Conservation (phyloP, 2,888 invertebrate genomes). For the Neoaliturus tenellus region DNA sequence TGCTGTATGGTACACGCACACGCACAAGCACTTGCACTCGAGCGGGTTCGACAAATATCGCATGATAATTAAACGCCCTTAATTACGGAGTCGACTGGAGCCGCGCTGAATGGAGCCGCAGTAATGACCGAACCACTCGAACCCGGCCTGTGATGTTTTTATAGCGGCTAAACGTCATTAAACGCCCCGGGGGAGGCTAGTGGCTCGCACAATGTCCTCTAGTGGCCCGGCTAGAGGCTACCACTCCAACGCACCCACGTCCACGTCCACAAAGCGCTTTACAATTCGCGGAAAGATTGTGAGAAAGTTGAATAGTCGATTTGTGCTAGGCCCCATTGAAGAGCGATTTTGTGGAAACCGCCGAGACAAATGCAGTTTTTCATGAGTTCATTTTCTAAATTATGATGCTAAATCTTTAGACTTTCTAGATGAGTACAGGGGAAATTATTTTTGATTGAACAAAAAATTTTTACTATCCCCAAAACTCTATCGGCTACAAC, state of each 20-base stretch:
- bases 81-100: neutral
- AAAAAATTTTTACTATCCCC: too few relatives aligned
- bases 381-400: too few relatives aligned
- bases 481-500: too few relatives aligned
- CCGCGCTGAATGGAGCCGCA: constrained; percentile 31
- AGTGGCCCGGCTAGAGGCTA: neutral
- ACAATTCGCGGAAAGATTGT: neutral
- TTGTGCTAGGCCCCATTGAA: too few relatives aligned
- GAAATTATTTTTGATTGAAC: too few relatives aligned
- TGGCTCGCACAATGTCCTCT: neutral
- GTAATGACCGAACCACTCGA: constrained; percentile 44
- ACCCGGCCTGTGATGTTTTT: constrained; percentile 12
- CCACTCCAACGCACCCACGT: neutral
- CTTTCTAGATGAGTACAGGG: too few relatives aligned
- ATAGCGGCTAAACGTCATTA: constrained; percentile 41
- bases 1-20: too few relatives aligned
- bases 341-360: too few relatives aligned
- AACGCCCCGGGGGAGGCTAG: neutral
- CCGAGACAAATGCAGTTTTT: too few relatives aligned
- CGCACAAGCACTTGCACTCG: too few relatives aligned
- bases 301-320: neutral
- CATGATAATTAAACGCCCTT: constrained; percentile 29
- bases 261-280: neutral
- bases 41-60: constrained; percentile 21
- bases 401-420: too few relatives aligned